phyloP scores from a whole-genome alignment of 2,797 vertebrate species.

The Rousettus madagascariensis region DNA sequence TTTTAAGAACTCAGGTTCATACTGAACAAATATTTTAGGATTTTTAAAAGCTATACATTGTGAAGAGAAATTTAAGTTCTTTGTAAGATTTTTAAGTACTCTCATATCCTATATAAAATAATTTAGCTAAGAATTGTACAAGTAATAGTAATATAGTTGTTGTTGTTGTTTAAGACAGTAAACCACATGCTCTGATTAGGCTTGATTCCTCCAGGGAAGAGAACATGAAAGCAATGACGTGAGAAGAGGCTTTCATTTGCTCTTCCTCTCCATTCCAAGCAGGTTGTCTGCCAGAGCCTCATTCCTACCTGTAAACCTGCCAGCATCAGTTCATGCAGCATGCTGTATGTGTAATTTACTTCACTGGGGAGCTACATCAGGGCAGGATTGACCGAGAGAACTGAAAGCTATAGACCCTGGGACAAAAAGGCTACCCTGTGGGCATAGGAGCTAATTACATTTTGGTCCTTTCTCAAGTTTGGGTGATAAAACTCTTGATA shows the following conservation, averaged over 20 bases:
- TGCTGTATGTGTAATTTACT: conserved; percentile 43
- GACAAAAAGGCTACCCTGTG: not conserved
- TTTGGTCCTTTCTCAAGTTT: conserved; percentile 35
- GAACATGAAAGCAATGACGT: not conserved
- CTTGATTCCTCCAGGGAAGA: not conserved
- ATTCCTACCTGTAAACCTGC: not conserved
- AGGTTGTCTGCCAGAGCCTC: conserved; percentile 42
- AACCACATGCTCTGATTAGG: not conserved
- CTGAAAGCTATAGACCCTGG: conserved; percentile 38
- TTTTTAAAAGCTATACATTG: not conserved
- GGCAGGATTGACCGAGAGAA: conserved; percentile 51
- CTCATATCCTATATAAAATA: not conserved
- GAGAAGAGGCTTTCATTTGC: not conserved
- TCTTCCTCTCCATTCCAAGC: not conserved
- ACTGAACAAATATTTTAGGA: not conserved
- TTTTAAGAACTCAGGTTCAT: not conserved
- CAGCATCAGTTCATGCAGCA: not conserved
- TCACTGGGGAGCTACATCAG: not conserved
- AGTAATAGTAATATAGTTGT: not conserved
- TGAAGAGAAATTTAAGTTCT: not conserved
- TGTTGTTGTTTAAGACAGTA: not conserved
- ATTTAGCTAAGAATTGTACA: not conserved
- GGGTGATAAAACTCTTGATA: not conserved
- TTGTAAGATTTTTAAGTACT: not conserved
- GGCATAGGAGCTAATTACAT: conserved; percentile 32